These are phyloP conservation scores for Aleiodes leptofemur DNA, from an alignment of 2,888 invertebrate genomes.

Conservation along the genomic window DNA sequence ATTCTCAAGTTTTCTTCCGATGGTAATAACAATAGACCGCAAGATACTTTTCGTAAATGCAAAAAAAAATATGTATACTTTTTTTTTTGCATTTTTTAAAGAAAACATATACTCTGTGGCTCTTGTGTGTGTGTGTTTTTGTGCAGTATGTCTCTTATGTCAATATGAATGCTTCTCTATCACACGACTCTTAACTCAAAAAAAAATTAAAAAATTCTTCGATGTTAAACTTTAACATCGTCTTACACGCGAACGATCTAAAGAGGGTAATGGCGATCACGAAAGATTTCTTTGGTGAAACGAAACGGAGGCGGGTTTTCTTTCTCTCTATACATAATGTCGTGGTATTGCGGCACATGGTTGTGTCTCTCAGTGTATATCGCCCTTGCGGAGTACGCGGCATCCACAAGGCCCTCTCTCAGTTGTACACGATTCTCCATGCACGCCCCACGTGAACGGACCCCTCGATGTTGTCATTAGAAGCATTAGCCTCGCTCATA, in stretches of 20 bases:
- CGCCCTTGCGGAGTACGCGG: slow-evolving; percentile 39
- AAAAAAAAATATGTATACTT: not conserved
- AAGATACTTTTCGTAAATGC: not conserved
- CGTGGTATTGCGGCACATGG: slow-evolving; percentile 1
- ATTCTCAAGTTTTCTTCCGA: slow-evolving; percentile 18
- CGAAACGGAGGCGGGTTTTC: slow-evolving; percentile 36
- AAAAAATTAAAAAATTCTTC: not conserved
- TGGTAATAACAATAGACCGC: slow-evolving; percentile 31
- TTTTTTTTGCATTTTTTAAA: not conserved
- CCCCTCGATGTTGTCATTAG: slow-evolving; percentile 65
- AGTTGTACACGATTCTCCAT: slow-evolving; percentile 55
- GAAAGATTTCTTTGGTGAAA: slow-evolving; percentile 44
- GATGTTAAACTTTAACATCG: not conserved
- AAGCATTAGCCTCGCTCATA: slow-evolving; percentile 64
- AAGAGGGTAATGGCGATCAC: slow-evolving; percentile 48
- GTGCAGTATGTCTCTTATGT: slow-evolving; percentile 2
- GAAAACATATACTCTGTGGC: not conserved
- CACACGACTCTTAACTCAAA: not conserved
- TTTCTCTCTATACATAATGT: slow-evolving; percentile 10
- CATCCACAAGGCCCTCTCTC: slow-evolving; percentile 44
- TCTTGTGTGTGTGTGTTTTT: too few species aligned
- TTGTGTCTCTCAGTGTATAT: not conserved
- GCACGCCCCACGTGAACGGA: slow-evolving; percentile 58
- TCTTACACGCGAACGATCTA: slow-evolving; percentile 47
- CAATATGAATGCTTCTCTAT: not conserved